Evolutionary conservation across 2,888 invertebrate genomes (phyloP).

Genomic region (Cantharis lateralis): DNA sequence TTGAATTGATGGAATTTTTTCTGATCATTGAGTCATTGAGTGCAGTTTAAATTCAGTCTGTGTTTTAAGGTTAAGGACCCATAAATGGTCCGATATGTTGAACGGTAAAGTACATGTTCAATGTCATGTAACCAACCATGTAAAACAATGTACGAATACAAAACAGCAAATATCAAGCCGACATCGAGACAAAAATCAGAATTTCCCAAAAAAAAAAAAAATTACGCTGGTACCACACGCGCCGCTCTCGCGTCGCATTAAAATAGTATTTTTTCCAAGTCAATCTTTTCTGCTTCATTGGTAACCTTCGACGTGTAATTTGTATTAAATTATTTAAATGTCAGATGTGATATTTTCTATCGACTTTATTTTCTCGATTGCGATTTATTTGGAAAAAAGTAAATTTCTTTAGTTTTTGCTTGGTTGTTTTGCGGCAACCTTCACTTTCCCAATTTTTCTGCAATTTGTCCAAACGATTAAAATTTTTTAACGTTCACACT

Average conservation of each 20-base stretch:
- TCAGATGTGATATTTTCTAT: slow-evolving; percentile 21
- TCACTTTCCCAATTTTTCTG: slow-evolving; percentile 9
- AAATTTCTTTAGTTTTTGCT: slow-evolving; percentile 12
- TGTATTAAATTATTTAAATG: slow-evolving; percentile 23
- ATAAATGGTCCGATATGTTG: slow-evolving; percentile 45
- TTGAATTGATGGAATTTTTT: slow-evolving; percentile 31
- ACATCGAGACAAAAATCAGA: neutral
- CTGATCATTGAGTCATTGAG: slow-evolving; percentile 41
- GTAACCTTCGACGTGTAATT: slow-evolving; percentile 20
- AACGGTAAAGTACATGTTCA: slow-evolving; percentile 46
- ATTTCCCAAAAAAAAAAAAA: neutral
- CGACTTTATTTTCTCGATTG: slow-evolving; percentile 10
- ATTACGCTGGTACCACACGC: neutral
- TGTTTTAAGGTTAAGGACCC: slow-evolving; percentile 47
- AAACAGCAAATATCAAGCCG: slow-evolving; percentile 2
- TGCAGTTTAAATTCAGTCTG: slow-evolving; percentile 46
- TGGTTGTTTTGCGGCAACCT: slow-evolving; percentile 16
- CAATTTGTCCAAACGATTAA: neutral
- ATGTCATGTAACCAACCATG: slow-evolving; percentile 37
- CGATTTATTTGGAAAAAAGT: slow-evolving; percentile 14
- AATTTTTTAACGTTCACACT: neutral
- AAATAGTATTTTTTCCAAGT: slow-evolving; percentile 5
- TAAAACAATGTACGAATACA: slow-evolving; percentile 22
- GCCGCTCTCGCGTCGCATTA: neutral
- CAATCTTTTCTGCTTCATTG: slow-evolving; percentile 20